Evolutionary conservation across 1,140 invertebrate species (phyloP).

Genomic region (Littorina saxatilis): DNA sequence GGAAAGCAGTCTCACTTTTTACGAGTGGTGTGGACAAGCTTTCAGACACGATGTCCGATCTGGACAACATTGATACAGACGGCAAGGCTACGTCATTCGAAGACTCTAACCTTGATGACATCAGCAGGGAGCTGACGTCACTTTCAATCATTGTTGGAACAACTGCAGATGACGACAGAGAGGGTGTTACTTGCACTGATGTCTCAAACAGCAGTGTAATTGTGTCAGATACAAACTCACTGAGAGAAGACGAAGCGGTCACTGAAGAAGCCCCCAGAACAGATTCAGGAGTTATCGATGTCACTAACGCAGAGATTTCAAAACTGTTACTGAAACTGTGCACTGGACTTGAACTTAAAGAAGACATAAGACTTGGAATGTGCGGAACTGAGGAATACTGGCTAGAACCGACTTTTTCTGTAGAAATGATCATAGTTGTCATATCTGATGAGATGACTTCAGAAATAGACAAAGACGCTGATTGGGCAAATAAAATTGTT

Average conservation of each 20-base stretch:
- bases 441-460: background rate
- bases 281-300: too few species aligned
- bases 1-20: background rate
- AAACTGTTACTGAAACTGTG: too few species aligned
- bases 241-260: background rate
- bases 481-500: background rate
- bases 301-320: too few species aligned
- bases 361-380: background rate
- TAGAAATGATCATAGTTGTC: too few species aligned
- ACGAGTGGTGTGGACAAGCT: background rate
- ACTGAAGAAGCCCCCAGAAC: background rate
- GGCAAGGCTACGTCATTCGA: background rate
- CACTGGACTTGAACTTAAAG: too few species aligned
- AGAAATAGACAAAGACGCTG: background rate
- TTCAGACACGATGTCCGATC: background rate
- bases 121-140: background rate
- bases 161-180: background rate
- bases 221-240: background rate
- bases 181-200: background rate
- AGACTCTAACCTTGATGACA: background rate
- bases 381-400: too few species aligned
- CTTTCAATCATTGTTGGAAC: too few species aligned
- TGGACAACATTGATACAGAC: background rate
- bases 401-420: too few species aligned
- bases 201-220: background rate